Evolutionary conservation across 1,140 invertebrate genomes (phyloP), one percentile per base, ranked within the genome.

Genomic region (Lordiphosa stackelbergi): DNA sequence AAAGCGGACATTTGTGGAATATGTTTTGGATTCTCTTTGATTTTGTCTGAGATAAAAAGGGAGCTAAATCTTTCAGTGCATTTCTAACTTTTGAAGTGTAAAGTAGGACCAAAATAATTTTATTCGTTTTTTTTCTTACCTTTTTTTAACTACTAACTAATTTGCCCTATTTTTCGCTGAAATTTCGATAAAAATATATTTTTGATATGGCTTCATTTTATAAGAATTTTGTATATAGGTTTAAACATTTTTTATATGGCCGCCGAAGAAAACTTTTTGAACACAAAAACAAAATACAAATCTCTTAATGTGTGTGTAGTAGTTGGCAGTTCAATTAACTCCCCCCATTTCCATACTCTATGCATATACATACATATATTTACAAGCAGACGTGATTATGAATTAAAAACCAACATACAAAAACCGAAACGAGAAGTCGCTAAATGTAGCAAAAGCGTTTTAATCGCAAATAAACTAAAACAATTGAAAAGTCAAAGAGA

Each of bases 331-430:
- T 73, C 58, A 63, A 83, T 68, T 79, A 68, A 79, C 37, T 16
- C 11, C 54, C 66, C 66, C 61, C 34, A 54, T 56, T 49, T 59
- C 51, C 36, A 68, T 53, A 41, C 7, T 42, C 48, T 59, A 54
- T 36, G 37, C 28, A 24, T 24, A 24, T 24, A 24, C 5, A 24
- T 6, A 51, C 42, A 65, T 73, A 69, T 71, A 79, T 81, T 83
- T 83, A 83, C 68, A 81, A 83, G 37, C 53, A 63, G 45, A 41
- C 70, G 74, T 79, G 66, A 79, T 79, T 79, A 78, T 68, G 79
- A 73, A 58, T 16, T 28, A 58, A 48, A 42, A 35, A 31, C 12
- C 46, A 9, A 53, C 24, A 52, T 28, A 56, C 47, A 57, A 40
- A 57, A 40, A 54, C 45, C 24, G 42, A 60, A 59, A 54, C 42